Conservation (phyloP, 2,113 vertebrate species). For the Actenoides hombroni region DNA sequence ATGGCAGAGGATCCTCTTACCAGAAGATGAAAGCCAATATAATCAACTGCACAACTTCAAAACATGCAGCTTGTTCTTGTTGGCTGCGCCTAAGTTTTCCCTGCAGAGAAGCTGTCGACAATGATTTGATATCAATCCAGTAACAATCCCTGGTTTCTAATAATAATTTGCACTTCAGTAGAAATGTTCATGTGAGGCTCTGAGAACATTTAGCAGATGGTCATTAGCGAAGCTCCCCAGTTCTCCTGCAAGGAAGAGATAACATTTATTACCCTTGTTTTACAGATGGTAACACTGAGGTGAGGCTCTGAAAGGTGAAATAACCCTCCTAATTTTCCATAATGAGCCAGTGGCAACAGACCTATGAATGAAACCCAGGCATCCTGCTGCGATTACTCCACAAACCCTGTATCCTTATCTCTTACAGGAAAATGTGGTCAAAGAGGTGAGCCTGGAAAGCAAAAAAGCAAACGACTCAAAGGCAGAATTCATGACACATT, state of each 20-base stretch:
- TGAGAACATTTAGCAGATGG: slow-evolving; percentile 65
- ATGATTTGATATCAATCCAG: slow-evolving; percentile 71
- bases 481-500: slow-evolving; percentile 60
- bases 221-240: slow-evolving; percentile 37
- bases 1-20: slow-evolving; percentile 69
- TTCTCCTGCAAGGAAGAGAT: slow-evolving; percentile 67
- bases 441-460: slow-evolving; percentile 63
- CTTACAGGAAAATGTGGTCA: slow-evolving; percentile 30
- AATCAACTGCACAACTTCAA: slow-evolving; percentile 73
- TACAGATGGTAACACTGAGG: slow-evolving; percentile 56
- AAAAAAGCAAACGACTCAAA: slow-evolving; percentile 40
- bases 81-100: slow-evolving; percentile 68
- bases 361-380: slow-evolving; percentile 61
- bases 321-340: slow-evolving; percentile 36
- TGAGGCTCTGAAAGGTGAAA: slow-evolving; percentile 63
- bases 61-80: slow-evolving; percentile 71
- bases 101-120: slow-evolving; percentile 69
- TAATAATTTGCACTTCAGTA: slow-evolving; percentile 71
- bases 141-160: slow-evolving; percentile 70
- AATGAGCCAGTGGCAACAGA: slow-evolving; percentile 54
- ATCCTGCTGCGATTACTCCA: slow-evolving; percentile 47
- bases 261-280: slow-evolving; percentile 60
- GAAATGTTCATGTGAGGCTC: slow-evolving; percentile 63
- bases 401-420: slow-evolving; percentile 39
- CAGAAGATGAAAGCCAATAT: slow-evolving; percentile 71